Evolutionary conservation across 1,140 invertebrate species (phyloP), one percentile per base, ranked within the genome.

Genomic region (Drosophila serrata): DNA sequence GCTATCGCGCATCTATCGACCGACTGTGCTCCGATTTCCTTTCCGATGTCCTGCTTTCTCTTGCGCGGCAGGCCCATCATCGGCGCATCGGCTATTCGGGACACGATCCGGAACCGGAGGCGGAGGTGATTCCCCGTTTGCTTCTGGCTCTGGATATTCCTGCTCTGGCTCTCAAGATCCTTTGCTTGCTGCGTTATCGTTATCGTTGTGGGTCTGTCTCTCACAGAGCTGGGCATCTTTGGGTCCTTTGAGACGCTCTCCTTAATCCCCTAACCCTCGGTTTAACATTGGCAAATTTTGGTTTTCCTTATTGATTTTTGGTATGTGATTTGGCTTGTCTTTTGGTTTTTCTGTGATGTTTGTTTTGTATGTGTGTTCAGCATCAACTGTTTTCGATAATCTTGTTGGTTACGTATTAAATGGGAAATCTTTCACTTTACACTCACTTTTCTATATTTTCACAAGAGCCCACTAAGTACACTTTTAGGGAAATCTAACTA

Each of bases 1-100:
- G 42, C 13, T 69, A 42, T 69, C 35, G 62, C 46, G 27, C 49
- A 17, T 24, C 79, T 72, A 68, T 74, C 60, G 68, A 64, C 59
- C 63, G 65, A 51, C 67, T 63, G 46, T 69, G 79, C 79, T 64
- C 69, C 70, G 69, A 39, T 80, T 40, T 76, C 63, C 57, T 80
- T 68, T 43, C 53, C 77, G 55, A 37, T 55, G 51, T 55, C 51
- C 51, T 90, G 82, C 84, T 81, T 88, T 88, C 84, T 88, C 29
- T 90, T 88, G 73, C 78, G 85, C 78, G 85, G 81, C 81, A 81
- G 79, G 63, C 73, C 84, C 84, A 87, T 87, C 64, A 87, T 90
- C 68, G 68, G 77, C 80, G 73, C 74, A 73, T 53, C 45, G 48
- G 55, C 53, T 63, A 62, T 27, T 42, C 72, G 51, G 60, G 31